A percentile compares a stretch with the other conserved stretches of the same genome.
These are phyloP conservation scores for Apoderus coryli DNA, from an alignment of 2,888 invertebrate species.

Conservation along the genomic window DNA sequence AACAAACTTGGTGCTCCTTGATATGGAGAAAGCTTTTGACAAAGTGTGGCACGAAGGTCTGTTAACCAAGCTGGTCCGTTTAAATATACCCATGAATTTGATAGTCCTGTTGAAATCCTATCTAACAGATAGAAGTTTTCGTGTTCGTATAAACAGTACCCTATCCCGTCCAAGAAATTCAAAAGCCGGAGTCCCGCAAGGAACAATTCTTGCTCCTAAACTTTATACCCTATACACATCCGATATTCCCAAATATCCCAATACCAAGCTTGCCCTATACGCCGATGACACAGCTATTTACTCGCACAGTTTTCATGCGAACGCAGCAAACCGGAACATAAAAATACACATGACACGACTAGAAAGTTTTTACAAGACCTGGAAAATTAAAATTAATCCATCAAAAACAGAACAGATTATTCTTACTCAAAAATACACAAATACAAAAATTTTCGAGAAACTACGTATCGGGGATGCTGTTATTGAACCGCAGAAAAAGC, in stretches of 20 bases:
- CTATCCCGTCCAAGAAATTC: background rate
- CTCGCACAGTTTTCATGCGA: too few species aligned
- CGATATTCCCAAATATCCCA: background rate
- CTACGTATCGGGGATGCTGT: background rate
- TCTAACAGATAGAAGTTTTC: background rate
- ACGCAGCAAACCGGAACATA: too few species aligned
- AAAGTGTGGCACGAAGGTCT: background rate
- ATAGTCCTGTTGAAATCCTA: background rate
- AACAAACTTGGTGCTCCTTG: background rate
- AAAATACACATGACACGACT: background rate
- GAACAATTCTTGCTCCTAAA: background rate
- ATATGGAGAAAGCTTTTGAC: constrained; percentile 1
- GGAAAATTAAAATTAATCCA: constrained; percentile 2
- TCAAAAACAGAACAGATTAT: background rate
- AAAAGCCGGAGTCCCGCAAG: constrained; percentile 1
- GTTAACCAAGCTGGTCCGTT: background rate
- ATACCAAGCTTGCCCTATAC: background rate
- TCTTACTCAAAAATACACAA: background rate
- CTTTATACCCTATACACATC: background rate
- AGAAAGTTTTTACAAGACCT: background rate
- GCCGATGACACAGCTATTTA: constrained; percentile 1
- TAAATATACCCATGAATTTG: background rate
- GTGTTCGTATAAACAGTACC: background rate
- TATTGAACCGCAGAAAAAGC: too few species aligned
- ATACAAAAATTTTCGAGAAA: background rate